Percentiles rank a stretch among this genome's conserved stretches.
Evolutionary conservation across 2,113 vertebrate species (phyloP).

Genomic region (Dipodomys spectabilis): DNA sequence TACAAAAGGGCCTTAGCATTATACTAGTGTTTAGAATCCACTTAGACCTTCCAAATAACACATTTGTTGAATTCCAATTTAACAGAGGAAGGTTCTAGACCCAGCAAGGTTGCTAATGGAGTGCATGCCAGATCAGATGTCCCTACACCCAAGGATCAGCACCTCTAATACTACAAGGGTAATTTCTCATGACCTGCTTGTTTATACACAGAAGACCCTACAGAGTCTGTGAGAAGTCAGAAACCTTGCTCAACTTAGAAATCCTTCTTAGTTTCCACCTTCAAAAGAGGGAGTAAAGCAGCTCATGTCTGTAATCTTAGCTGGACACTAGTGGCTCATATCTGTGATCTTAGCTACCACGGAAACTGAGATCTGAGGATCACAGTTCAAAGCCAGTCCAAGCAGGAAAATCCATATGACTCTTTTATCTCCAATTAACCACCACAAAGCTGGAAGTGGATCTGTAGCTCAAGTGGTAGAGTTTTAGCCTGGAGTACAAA

Average conservation of each 20-base stretch:
- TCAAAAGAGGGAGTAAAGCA: background rate
- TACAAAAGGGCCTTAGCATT: background rate
- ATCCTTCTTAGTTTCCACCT: background rate
- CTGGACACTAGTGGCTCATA: too few species aligned
- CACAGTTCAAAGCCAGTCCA: too few species aligned
- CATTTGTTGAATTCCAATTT: slow-evolving; percentile 15
- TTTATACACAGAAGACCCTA: background rate
- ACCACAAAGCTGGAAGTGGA: too few species aligned
- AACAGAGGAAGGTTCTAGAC: background rate
- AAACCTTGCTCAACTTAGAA: background rate
- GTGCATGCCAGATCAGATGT: too few species aligned
- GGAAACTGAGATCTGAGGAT: too few species aligned
- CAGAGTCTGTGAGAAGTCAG: background rate
- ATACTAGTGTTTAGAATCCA: background rate
- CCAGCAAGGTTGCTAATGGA: background rate
- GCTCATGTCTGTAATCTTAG: too few species aligned
- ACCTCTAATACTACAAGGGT: background rate
- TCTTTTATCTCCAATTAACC: too few species aligned
- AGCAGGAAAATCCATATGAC: too few species aligned
- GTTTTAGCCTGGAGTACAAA: too few species aligned
- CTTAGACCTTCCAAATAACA: slow-evolving; percentile 30
- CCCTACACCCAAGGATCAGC: background rate
- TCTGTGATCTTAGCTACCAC: too few species aligned
- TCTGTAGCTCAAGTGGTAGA: too few species aligned
- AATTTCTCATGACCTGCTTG: background rate